Evolutionary conservation across 2,888 invertebrate species (phyloP), one percentile per base, ranked within the genome.

Genomic region (Margaritifera margaritifera): DNA sequence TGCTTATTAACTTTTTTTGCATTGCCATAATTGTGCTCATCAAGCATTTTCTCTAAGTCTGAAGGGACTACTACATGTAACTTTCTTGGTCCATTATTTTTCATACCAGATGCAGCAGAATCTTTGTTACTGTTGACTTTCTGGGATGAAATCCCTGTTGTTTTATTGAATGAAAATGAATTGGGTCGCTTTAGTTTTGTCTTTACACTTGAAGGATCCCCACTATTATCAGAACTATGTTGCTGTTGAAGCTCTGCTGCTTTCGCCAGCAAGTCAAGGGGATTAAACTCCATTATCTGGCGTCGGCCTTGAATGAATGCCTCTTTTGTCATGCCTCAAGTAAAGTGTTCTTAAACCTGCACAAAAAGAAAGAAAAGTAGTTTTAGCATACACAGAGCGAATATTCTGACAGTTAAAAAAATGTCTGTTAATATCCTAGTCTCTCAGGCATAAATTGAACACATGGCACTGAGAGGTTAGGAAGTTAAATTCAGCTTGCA

Each of bases 251-350:
- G 73, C 57, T 79, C 81, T 53, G 86, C 86, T 66, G 86, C 85
- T 59, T 84, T 81, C 53, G 86, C 86, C 70, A 86, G 77, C 42
- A 86, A 80, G 67, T 85, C 85, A 64, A 86, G 77, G 52, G 86
- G 85, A 74, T 85, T 86, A 78, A 84, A 86, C 72, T 82, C 83
- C 82, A 81, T 84, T 62, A 69, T 55, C 52, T 6, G 61, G 20
- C 54, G 20, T 61, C 31, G 42, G 19, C 24, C 27, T 27, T 27
- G 42, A 57, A 42, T 42, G 42, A 62, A 50, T 22, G 61, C 31
- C 22, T 61, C 31, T 31, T 27, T 19, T 31, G 22, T 25, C 22
- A 22, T 24, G 31, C n/a, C 42, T 42, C 42, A 42, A 42, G 42
- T 11, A 42, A 42, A 42, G 42, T 42, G 42, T 42, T 42, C 42